Evolutionary conservation across 2,888 invertebrate species (phyloP).

Genomic region (Apodemia hepburni): DNA sequence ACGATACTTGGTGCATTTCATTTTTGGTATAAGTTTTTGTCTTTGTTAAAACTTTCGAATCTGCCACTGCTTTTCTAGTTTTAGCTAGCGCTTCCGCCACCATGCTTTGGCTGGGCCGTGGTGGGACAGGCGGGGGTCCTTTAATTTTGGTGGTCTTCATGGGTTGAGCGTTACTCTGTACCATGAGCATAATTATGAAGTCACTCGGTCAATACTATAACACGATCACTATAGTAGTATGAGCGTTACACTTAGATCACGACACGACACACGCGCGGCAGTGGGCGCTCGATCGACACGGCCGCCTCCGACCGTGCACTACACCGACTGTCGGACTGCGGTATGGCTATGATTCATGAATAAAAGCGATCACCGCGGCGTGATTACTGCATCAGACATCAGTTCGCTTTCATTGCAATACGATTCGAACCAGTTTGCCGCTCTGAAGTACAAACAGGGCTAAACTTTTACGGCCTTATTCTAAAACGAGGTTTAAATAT

Average conservation of each 20-base stretch:
- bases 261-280: slow-evolving; percentile 54
- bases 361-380: slow-evolving; percentile 30
- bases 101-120: slow-evolving; percentile 87
- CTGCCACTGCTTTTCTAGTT: slow-evolving; percentile 77
- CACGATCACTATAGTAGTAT: slow-evolving; percentile 68
- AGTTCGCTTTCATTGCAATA: slow-evolving; percentile 20
- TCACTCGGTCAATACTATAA: slow-evolving; percentile 76
- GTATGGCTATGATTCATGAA: slow-evolving; percentile 30
- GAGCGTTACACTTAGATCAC: slow-evolving; percentile 55
- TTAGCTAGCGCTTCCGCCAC: slow-evolving; percentile 87
- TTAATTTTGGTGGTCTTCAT: slow-evolving; percentile 73
- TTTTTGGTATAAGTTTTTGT: slow-evolving; percentile 58
- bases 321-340: slow-evolving; percentile 57
- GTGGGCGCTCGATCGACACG: slow-evolving; percentile 46
- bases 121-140: slow-evolving; percentile 90
- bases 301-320: slow-evolving; percentile 57
- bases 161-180: slow-evolving; percentile 79
- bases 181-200: slow-evolving; percentile 71
- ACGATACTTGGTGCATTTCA: slow-evolving; percentile 46
- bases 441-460: neutral
- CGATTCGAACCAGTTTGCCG: slow-evolving; percentile 2
- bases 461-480: neutral
- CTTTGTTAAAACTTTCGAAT: slow-evolving; percentile 68
- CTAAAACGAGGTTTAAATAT: no score
- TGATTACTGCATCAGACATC: slow-evolving; percentile 24